Evolutionary conservation across 2,888 invertebrate species (phyloP), one percentile per base, ranked within the genome.

Genomic region (Ditula angustiorana): DNA sequence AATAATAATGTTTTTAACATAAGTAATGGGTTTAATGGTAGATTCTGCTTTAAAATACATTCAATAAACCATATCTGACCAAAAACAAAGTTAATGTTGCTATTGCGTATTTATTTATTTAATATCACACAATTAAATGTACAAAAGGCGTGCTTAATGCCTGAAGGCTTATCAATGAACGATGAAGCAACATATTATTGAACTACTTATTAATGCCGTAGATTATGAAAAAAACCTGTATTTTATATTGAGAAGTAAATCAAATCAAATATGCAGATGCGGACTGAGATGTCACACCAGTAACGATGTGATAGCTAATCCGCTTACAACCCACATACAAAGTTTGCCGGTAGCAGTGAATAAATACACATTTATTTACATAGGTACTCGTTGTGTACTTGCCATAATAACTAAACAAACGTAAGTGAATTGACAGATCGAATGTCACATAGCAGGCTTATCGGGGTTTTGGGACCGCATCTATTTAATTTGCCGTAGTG

Each of bases 281-380:
- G 16, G 23, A 41, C 49, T 30, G 50, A 63, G 41, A 63, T 63
- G 57, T 44, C 50, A 21, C 47, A 19, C 16, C 26, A 11, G 28
- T 33, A 24, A 35, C 41, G 11, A 35, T 41, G 37, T 46, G 53
- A 52, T 50, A 57, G n/a, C n/a, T 58, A 57, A 63, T 57, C 63
- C 63, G 63, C 63, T 63, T 63, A 57, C 63, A 63, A 58, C 63
- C 57, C 57, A 58, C 57, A 63, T 63, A 26, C 44, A n/a, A 7
- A 35, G 57, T 57, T 63, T 58, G 63, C 57, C 24, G 24, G 63
- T 57, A 62, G 49, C 62, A 33, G 50, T 57, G 50, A 57, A 57
- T 44, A 63, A 56, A 63, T 57, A n/a, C n/a, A n/a, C n/a, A n/a
- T n/a, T n/a, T n/a, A 57, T 63, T 57, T 63, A 50, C 63, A 24